Conservation (phyloP, 2,888 invertebrate genomes). For the Nasonia oneida region DNA sequence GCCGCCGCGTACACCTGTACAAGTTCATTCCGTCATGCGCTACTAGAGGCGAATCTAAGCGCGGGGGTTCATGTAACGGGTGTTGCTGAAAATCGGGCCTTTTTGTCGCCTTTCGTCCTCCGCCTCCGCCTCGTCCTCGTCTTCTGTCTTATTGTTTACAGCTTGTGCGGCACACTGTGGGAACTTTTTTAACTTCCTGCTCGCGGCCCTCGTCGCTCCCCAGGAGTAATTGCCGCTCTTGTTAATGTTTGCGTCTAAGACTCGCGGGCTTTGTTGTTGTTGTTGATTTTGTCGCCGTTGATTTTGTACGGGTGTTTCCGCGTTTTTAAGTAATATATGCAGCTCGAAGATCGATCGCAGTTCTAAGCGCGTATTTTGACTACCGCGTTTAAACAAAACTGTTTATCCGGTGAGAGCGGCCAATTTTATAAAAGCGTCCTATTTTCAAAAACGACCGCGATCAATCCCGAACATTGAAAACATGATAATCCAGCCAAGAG, state of each 20-base stretch:
- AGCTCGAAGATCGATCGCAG: background rate
- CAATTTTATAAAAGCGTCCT: too few relatives aligned
- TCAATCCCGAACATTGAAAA: background rate
- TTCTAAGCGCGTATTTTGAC: background rate
- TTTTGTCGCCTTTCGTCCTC: slow-evolving; percentile 13
- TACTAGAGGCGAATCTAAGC: slow-evolving; percentile 60
- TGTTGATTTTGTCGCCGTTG: background rate
- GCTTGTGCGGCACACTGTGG: slow-evolving; percentile 26
- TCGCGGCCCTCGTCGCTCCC: background rate
- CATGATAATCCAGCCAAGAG: background rate
- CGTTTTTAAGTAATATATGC: background rate
- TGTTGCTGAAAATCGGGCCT: slow-evolving; percentile 43
- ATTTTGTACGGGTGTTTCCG: background rate
- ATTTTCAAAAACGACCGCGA: too few relatives aligned
- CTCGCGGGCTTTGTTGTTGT: background rate
- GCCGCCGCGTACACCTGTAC: slow-evolving; percentile 36
- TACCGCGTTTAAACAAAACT: background rate
- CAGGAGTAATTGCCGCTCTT: slow-evolving; percentile 39
- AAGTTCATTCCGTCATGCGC: slow-evolving; percentile 44
- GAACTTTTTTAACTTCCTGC: slow-evolving; percentile 57
- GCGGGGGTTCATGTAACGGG: slow-evolving; percentile 61
- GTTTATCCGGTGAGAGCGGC: background rate
- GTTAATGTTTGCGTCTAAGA: slow-evolving; percentile 36
- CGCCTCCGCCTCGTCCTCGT: background rate
- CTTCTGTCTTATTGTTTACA: slow-evolving; percentile 29